Conservation (phyloP, 1,140 invertebrate genomes). For the Monochamus saltuarius region DNA sequence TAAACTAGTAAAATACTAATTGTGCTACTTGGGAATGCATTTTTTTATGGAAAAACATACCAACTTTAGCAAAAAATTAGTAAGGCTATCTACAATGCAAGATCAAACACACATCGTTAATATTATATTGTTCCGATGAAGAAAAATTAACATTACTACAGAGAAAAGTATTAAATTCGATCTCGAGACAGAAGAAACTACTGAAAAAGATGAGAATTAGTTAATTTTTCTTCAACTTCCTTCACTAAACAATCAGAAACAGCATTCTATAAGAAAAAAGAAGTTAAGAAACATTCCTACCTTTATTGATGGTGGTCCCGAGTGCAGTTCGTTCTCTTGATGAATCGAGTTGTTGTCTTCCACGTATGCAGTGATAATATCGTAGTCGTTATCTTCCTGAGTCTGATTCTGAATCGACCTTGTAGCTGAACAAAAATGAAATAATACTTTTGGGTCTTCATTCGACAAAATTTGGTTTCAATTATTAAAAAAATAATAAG, state of each 20-base stretch:
- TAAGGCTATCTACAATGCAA: conserved; percentile 16
- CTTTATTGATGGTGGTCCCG: conserved; percentile 78
- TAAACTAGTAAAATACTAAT: no score
- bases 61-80: not conserved
- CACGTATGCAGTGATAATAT: conserved; percentile 72
- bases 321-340: conserved; percentile 72
- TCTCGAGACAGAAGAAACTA: no score
- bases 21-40: no score
- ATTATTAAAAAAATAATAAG: not conserved
- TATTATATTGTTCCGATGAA: not conserved
- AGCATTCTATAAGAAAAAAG: not conserved
- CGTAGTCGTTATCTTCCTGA: conserved; percentile 76
- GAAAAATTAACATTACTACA: no score
- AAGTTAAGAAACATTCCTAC: conserved; percentile 57
- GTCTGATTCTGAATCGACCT: conserved; percentile 50
- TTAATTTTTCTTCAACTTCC: no score
- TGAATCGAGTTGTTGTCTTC: conserved; percentile 86
- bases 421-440: conserved; percentile 34
- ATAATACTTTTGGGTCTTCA: not conserved
- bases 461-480: not conserved
- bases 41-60: not conserved
- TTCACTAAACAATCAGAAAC: no score
- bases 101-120: conserved; percentile 10
- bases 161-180: no score
- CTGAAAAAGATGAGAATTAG: no score